phyloP scores from a whole-genome alignment of 2,888 invertebrate genomes.

The Tipula helvola region DNA sequence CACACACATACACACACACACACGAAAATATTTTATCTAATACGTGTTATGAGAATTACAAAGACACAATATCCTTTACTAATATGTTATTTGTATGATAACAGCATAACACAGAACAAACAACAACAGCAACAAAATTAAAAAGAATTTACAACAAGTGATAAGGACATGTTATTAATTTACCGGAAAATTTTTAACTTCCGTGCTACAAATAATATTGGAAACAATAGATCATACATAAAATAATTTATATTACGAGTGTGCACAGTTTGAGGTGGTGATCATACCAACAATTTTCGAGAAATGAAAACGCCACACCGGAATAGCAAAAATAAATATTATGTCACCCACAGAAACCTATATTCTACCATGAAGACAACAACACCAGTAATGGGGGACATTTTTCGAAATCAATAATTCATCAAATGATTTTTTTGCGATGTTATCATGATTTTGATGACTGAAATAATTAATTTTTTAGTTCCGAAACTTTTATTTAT shows the following conservation, averaged over 20 bases:
- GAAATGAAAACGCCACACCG: neutral
- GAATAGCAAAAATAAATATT: neutral
- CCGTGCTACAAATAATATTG: neutral
- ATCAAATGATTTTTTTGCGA: neutral
- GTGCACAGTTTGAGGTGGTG: neutral
- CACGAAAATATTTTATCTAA: neutral
- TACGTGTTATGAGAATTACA: neutral
- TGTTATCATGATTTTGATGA: conserved; percentile 4
- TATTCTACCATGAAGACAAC: neutral
- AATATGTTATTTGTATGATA: neutral
- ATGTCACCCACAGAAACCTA: neutral
- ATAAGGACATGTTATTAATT: conserved; percentile 4
- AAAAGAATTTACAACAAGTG: neutral
- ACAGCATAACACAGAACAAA: neutral
- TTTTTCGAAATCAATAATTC: neutral
- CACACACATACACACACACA: neutral
- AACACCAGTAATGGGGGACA: neutral
- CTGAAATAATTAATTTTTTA: conserved; percentile 4
- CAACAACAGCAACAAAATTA: neutral
- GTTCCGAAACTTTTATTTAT: neutral
- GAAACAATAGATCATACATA: neutral
- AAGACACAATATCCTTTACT: neutral
- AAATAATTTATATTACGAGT: neutral
- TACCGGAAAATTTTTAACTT: neutral
- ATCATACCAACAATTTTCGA: neutral